Percentiles rank a stretch among this genome's conserved stretches.
These are phyloP conservation scores for Cyrtonyx montezumae DNA, from an alignment of 2,113 vertebrate genomes.

Conservation along the genomic window DNA sequence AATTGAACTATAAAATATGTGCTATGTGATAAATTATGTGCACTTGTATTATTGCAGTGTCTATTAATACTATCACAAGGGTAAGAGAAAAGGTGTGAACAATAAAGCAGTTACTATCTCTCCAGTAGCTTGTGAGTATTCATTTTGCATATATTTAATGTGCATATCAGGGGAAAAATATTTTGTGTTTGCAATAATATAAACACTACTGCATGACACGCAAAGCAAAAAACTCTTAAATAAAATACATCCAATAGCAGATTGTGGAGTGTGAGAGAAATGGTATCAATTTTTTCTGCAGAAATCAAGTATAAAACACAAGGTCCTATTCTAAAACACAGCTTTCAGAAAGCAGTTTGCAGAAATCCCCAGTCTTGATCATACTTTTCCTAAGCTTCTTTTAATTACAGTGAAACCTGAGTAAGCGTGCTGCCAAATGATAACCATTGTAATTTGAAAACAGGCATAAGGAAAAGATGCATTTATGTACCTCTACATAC, in stretches of 20 bases:
- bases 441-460: not conserved
- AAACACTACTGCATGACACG: not conserved
- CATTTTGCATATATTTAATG: not conserved
- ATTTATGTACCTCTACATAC: not conserved
- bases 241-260: not conserved
- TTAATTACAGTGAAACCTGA: not conserved
- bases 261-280: rapidly evolving
- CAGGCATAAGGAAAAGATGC: not conserved
- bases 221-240: not conserved
- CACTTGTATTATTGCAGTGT: not conserved
- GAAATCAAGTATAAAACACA: not conserved
- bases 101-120: not conserved
- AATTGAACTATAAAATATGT: not conserved
- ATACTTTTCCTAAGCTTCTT: not conserved
- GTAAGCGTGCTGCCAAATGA: not conserved
- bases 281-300: not conserved
- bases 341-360: not conserved
- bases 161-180: not conserved
- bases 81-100: not conserved
- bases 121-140: not conserved
- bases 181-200: not conserved
- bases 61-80: not conserved
- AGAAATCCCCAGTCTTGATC: not conserved
- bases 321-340: not conserved
- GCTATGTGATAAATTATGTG: not conserved